These are phyloP conservation scores for Acrobasis repandana DNA, from an alignment of 2,888 invertebrate genomes.

Conservation along the genomic window DNA sequence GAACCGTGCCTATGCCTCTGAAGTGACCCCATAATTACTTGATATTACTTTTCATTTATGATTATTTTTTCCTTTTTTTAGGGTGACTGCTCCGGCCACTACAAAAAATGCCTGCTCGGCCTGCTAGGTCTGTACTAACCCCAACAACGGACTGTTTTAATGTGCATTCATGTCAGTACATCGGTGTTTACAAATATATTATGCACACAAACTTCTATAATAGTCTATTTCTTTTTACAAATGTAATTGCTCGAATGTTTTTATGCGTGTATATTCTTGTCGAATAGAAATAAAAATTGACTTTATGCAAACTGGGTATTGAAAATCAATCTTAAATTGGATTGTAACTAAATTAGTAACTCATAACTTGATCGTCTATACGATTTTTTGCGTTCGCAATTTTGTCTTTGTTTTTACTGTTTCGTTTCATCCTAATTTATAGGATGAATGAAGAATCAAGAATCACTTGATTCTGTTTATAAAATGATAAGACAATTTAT, in stretches of 20 bases:
- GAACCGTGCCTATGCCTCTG: no score
- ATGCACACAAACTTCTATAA: slow-evolving; percentile 11
- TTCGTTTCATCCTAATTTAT: no score
- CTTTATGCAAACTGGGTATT: no score
- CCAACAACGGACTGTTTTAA: slow-evolving; percentile 7
- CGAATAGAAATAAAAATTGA: neutral
- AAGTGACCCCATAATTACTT: no score
- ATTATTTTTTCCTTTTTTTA: slow-evolving; percentile 63
- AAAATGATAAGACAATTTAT: neutral
- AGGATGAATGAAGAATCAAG: no score
- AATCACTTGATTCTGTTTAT: no score
- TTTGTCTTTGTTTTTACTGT: no score
- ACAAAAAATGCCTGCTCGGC: slow-evolving; percentile 91
- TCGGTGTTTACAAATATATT: slow-evolving; percentile 10
- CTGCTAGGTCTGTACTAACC: slow-evolving; percentile 82
- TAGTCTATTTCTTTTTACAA: neutral
- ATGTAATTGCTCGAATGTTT: slow-evolving; percentile 15
- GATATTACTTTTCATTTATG: no score
- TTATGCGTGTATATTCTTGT: neutral
- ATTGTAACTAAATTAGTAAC: no score
- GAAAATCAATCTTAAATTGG: no score
- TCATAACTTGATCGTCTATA: no score
- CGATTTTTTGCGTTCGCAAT: no score
- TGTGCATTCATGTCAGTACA: slow-evolving; percentile 11
- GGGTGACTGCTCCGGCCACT: slow-evolving; percentile 93